Evolutionary conservation across 1,140 invertebrate species (phyloP).

Genomic region (Cyrtorhinus lividipennis): DNA sequence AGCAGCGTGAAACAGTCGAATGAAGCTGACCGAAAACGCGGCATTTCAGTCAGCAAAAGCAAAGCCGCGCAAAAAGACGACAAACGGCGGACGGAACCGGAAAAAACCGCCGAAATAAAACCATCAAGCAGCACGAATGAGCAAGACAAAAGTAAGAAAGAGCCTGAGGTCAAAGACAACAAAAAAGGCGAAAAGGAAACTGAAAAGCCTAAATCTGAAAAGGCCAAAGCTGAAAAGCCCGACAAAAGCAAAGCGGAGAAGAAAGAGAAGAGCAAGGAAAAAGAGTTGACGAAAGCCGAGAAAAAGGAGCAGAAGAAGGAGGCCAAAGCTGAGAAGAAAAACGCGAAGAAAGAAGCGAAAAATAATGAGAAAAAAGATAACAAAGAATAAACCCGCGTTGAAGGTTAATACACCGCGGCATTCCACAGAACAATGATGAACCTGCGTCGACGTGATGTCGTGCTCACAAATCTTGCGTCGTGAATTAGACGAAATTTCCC

Average conservation of each 20-base stretch:
- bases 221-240: slow-evolving; percentile 21
- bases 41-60: not conserved
- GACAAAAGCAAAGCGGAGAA: slow-evolving; percentile 19
- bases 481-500: too few species aligned
- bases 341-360: slow-evolving; percentile 23
- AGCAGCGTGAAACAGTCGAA: slow-evolving; percentile 1
- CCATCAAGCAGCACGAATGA: not conserved
- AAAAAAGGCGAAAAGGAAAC: slow-evolving; percentile 10
- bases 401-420: too few species aligned
- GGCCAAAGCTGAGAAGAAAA: slow-evolving; percentile 23
- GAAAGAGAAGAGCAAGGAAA: slow-evolving; percentile 24
- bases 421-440: too few species aligned
- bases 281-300: slow-evolving; percentile 25
- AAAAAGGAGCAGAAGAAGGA: slow-evolving; percentile 25
- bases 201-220: slow-evolving; percentile 23
- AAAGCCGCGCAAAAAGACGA: not conserved
- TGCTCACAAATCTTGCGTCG: too few species aligned
- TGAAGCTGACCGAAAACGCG: not conserved
- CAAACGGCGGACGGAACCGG: not conserved
- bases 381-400: slow-evolving; percentile 17
- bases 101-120: not conserved
- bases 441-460: too few species aligned
- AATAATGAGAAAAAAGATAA: slow-evolving; percentile 24
- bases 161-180: not conserved
- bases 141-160: not conserved